Conservation (phyloP, 2,113 vertebrate species). For the Psephotus haematonotus region DNA sequence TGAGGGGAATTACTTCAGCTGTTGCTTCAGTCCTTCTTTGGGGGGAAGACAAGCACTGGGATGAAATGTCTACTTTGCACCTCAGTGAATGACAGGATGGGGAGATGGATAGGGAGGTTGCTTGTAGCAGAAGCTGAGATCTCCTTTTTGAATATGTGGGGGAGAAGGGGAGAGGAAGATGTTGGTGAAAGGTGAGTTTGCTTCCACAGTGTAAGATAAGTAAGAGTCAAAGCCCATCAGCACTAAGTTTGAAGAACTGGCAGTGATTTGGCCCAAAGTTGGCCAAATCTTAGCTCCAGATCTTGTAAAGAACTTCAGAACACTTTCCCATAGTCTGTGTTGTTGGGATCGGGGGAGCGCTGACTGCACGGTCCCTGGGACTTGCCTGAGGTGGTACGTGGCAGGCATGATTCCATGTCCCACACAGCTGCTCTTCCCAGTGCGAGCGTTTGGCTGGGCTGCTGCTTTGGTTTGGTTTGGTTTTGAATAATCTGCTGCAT, state of each 20-base stretch:
- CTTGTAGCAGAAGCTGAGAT: not conserved
- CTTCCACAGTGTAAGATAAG: not conserved
- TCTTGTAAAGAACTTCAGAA: not conserved
- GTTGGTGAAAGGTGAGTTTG: not conserved
- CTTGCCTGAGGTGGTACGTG: not conserved
- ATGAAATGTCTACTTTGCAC: not conserved
- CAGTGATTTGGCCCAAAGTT: not conserved
- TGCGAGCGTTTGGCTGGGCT: accelerated
- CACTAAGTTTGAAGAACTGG: not conserved
- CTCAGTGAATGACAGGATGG: not conserved
- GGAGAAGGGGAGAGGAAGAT: not conserved
- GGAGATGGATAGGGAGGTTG: not conserved
- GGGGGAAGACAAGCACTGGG: not conserved
- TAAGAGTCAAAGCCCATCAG: not conserved
- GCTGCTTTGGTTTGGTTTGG: not conserved
- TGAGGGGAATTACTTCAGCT: not conserved
- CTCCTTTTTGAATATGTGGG: not conserved
- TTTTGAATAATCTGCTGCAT: not conserved
- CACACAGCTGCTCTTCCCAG: accelerated
- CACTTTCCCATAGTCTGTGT: not conserved
- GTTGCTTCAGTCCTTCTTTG: not conserved
- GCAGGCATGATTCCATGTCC: not conserved
- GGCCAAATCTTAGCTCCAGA: not conserved
- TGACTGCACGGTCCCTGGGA: not conserved
- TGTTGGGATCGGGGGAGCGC: not conserved